phyloP scores from a whole-genome alignment of 1,140 invertebrate species.

The Diorhabda carinulata region DNA sequence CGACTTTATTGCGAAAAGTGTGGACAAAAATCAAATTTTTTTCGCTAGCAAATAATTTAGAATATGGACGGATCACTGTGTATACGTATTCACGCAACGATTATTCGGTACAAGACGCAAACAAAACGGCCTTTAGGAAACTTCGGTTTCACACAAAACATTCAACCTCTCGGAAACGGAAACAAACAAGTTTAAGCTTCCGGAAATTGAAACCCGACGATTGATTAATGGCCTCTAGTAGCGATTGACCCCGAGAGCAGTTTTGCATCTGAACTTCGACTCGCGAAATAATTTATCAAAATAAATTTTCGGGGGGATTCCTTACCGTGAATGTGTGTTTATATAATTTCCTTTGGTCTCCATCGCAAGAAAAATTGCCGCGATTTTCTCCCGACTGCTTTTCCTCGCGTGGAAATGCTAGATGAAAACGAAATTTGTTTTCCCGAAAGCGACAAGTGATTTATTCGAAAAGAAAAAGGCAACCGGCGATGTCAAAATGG shows the following conservation, averaged over 20 bases:
- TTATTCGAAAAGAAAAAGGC: too few species aligned
- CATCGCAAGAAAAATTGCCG: conserved; percentile 14
- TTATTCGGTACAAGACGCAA: not conserved
- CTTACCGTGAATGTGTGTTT: conserved; percentile 14
- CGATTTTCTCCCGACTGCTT: too few species aligned
- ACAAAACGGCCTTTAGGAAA: conserved; percentile 1
- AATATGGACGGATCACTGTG: too few species aligned
- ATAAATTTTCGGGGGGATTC: conserved; percentile 8
- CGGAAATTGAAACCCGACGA: conserved; percentile 6
- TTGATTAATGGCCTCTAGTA: conserved; percentile 26
- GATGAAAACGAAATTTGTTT: too few species aligned
- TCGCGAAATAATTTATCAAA: conserved; percentile 22
- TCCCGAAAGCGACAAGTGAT: too few species aligned
- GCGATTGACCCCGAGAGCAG: conserved; percentile 24
- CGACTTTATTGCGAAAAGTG: too few species aligned
- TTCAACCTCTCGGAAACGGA: conserved; percentile 4
- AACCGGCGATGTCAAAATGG: too few species aligned
- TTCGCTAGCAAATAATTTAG: too few species aligned
- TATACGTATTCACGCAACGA: too few species aligned
- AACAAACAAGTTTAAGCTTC: conserved; percentile 7
- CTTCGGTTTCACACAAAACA: conserved; percentile 1
- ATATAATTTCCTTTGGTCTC: conserved; percentile 16
- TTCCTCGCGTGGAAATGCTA: too few species aligned
- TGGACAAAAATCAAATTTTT: too few species aligned
- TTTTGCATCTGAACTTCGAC: conserved; percentile 30